Conservation (phyloP, 2,888 invertebrate species). For the Embidobia sp. region DNA sequence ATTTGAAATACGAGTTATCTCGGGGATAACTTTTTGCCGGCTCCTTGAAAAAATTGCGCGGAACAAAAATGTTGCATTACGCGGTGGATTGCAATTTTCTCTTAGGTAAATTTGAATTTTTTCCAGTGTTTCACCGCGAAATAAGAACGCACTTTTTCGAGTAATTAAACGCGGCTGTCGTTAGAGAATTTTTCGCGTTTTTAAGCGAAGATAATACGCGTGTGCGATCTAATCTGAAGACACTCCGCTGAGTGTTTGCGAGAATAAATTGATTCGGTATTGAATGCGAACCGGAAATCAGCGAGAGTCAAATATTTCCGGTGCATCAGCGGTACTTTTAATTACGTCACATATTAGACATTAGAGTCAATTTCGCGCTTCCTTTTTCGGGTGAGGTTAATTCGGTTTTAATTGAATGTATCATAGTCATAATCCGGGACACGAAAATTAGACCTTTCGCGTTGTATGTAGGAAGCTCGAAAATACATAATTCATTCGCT, state of each 20-base stretch:
- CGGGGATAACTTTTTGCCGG: slow-evolving; percentile 31
- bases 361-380: slow-evolving; percentile 37
- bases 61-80: slow-evolving; percentile 39
- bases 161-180: slow-evolving; percentile 19
- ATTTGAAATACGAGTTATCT: slow-evolving; percentile 50
- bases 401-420: slow-evolving; percentile 39
- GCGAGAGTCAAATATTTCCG: slow-evolving; percentile 47
- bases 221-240: too few species aligned
- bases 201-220: too few species aligned
- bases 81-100: slow-evolving; percentile 27
- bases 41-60: slow-evolving; percentile 16
- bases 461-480: slow-evolving; percentile 22
- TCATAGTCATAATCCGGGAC: slow-evolving; percentile 10
- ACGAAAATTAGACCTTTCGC: slow-evolving; percentile 26
- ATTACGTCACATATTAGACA: slow-evolving; percentile 44
- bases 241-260: too few species aligned
- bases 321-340: slow-evolving; percentile 35
- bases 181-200: too few species aligned
- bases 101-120: slow-evolving; percentile 25
- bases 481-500: slow-evolving; percentile 28
- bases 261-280: too few species aligned
- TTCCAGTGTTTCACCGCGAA: slow-evolving; percentile 19
- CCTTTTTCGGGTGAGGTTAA: slow-evolving; percentile 38
- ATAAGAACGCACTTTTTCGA: slow-evolving; percentile 7
- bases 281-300: too few species aligned